These are phyloP conservation scores for Smutsia temminckii DNA, from an alignment of 2,797 vertebrate species.

Conservation along the genomic window DNA sequence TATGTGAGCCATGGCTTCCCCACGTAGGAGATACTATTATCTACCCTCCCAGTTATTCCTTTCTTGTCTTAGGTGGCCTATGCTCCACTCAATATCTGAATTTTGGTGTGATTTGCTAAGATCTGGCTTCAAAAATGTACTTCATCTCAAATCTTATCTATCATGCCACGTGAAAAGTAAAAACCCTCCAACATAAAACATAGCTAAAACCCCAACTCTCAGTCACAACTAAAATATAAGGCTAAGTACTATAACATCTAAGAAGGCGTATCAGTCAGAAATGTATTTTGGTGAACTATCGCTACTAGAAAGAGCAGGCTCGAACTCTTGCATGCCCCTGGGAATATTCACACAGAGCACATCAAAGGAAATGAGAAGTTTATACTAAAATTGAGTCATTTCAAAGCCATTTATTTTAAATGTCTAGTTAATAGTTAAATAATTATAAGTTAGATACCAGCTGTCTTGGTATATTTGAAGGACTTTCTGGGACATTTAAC, in stretches of 20 bases:
- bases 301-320: not conserved
- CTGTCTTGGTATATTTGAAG: not conserved
- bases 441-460: not conserved
- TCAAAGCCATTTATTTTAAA: not conserved
- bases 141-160: not conserved
- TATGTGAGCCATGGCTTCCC: not conserved
- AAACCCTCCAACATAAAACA: not conserved
- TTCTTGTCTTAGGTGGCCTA: not conserved
- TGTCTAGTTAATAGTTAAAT: not conserved
- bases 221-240: not conserved
- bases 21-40: not conserved
- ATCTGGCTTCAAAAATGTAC: not conserved
- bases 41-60: not conserved
- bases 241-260: not conserved
- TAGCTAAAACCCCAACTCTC: not conserved
- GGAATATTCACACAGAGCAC: not conserved
- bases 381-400: not conserved
- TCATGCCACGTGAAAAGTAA: not conserved
- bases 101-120: not conserved
- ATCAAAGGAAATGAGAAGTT: not conserved
- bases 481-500: not conserved
- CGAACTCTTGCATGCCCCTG: not conserved
- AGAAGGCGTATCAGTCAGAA: not conserved
- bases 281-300: not conserved
- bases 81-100: not conserved